Evolutionary conservation across 2,113 vertebrate species (phyloP), one percentile per base, ranked within the genome.

Genomic region (Psittacula cyanocephala): DNA sequence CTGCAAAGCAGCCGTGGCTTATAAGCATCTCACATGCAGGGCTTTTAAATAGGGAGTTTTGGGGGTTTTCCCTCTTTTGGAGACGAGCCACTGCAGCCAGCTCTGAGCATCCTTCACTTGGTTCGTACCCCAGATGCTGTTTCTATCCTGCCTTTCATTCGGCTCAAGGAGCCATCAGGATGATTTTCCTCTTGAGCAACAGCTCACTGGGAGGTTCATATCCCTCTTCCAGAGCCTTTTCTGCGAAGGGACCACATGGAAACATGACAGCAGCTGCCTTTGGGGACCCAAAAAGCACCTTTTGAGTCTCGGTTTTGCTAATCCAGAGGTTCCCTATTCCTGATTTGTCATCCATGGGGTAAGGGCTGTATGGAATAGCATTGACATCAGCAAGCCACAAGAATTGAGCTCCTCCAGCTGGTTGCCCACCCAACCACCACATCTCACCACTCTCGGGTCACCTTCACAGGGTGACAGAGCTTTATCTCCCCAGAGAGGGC

Each of bases 401-500:
- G 59, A 68, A 35, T 28, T 4, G 1, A 0, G 3, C 43, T 72
- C 63, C 86, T 43, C 3, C 76, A 72, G 83, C 80, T 68, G 52
- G 3, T 39, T 39, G 0, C 5, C 50, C n/a, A 53, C 52, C 46
- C 72, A 47, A 2, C 52, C 60, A 50, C 49, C 72, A 2, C n/a
- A 25, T 15, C 60, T 16, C 0, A 3, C 8, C 0, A 2, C 39
- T 23, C 6, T 2, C 24, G 39, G 1, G 0, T 9, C 0, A 0
- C 29, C 53, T 55, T 33, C 1, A 0, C 14, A 0, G 43, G 27
- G 23, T 65, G 37, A 5, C 0, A 3, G 29, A 29, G 13, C 11
- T 64, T 60, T 33, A 24, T 23, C 37, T 17, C 25, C 35, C 25
- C 3, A 2, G 3, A 19, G 29, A 23, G 13, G 4, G 12, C 59